Evolutionary conservation across 2,888 invertebrate genomes (phyloP).

Genomic region (Drosophila birchii): DNA sequence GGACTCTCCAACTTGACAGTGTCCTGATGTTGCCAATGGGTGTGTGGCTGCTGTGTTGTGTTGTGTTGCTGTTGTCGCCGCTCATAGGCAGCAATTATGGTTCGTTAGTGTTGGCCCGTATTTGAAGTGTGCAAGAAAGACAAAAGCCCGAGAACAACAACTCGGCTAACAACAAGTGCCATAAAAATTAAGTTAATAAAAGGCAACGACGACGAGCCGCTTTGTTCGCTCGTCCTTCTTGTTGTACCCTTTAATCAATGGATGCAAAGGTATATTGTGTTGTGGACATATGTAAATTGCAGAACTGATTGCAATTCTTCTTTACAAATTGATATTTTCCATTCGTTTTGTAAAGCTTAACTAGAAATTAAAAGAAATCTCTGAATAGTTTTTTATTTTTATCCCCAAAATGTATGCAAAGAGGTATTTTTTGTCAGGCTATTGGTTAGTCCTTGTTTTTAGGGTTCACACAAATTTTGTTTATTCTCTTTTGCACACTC

Average conservation of each 20-base stretch:
- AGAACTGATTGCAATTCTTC: neutral
- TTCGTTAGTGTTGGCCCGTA: constrained; percentile 77
- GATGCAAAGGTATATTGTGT: constrained; percentile 6
- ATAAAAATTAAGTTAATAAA: constrained; percentile 81
- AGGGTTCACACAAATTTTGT: constrained; percentile 48
- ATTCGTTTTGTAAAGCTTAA: neutral
- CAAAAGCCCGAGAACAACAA: constrained; percentile 56
- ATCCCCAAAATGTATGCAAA: neutral
- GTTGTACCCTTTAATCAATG: constrained; percentile 18
- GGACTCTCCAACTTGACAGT: constrained; percentile 7
- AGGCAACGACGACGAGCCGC: constrained; percentile 75
- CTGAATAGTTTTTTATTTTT: neutral
- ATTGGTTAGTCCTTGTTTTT: neutral
- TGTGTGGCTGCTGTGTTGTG: constrained; percentile 36
- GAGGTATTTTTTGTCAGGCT: constrained; percentile 3
- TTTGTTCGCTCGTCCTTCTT: constrained; percentile 64
- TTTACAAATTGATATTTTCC: neutral
- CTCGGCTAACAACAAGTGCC: constrained; percentile 67
- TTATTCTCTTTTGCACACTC: constrained; percentile 63
- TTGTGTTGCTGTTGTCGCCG: constrained; percentile 48
- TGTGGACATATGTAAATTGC: too few species aligned
- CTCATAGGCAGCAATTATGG: constrained; percentile 80
- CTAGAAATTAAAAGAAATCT: neutral
- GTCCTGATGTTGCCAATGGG: constrained; percentile 24
- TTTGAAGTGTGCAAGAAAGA: constrained; percentile 74